Conservation (phyloP, 30 jellyfish, hydroid and myxozoan genomes). For the Aurelia sp. region DNA sequence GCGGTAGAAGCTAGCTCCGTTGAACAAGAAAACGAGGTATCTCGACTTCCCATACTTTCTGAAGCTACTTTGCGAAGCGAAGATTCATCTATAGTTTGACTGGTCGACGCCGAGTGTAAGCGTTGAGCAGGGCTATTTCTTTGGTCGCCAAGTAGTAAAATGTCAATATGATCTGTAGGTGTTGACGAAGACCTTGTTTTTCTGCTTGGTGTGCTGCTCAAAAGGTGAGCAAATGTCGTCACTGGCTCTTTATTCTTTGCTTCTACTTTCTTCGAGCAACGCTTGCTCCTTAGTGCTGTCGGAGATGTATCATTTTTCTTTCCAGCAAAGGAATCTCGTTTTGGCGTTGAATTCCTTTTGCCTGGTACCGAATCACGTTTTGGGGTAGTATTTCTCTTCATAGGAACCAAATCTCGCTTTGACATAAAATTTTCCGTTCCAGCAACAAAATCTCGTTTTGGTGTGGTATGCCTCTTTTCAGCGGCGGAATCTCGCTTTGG, state of each 20-base stretch:
- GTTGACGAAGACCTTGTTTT: neutral
- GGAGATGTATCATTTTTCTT: no score
- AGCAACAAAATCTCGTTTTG: no score
- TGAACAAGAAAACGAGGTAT: neutral
- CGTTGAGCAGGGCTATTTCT: neutral
- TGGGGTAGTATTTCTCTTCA: no score
- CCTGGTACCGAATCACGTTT: neutral
- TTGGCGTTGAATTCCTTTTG: neutral
- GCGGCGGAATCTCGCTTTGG: no score
- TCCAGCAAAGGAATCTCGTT: no score
- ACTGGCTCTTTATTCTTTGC: neutral
- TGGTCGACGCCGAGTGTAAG: neutral
- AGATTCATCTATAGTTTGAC: no score
- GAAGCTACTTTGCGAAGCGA: neutral
- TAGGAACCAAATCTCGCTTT: no score
- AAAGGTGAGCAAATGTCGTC: neutral
- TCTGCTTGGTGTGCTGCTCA: neutral
- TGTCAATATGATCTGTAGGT: neutral
- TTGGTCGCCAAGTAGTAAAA: neutral
- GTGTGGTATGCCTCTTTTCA: no score
- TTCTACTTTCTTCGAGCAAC: neutral
- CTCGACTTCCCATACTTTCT: neutral
- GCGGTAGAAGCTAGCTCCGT: neutral
- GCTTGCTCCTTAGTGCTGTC: no score
- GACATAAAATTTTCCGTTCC: no score